Conservation (phyloP, 2,113 vertebrate species). For the Sylvietta virens region DNA sequence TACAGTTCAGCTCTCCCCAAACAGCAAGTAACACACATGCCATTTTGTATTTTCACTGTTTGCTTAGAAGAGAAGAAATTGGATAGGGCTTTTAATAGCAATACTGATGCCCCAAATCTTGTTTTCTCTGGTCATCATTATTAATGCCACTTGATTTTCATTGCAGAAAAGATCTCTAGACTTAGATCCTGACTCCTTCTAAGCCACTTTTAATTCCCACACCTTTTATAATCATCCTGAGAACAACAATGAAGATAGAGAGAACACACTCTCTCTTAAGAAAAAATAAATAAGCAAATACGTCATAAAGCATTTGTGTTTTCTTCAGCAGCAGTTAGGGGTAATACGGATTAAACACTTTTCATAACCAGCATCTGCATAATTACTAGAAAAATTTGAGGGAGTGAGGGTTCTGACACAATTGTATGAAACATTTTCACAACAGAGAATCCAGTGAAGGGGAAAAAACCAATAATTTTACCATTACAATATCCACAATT, state of each 20-base stretch:
- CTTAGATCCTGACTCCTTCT: slow-evolving; percentile 4
- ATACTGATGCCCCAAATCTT: not conserved
- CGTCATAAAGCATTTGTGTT: slow-evolving; percentile 2
- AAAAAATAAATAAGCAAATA: not conserved
- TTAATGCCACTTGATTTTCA: slow-evolving; percentile 2
- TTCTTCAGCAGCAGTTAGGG: slow-evolving; percentile 25
- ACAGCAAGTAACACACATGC: slow-evolving; percentile 3
- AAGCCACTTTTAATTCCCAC: not conserved
- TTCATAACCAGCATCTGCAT: slow-evolving; percentile 29
- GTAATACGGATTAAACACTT: slow-evolving; percentile 51
- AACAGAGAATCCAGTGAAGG: slow-evolving; percentile 51
- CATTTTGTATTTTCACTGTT: slow-evolving; percentile 8
- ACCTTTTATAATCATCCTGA: slow-evolving; percentile 4
- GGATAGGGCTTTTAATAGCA: not conserved
- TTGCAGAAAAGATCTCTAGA: not conserved
- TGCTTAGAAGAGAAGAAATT: not conserved
- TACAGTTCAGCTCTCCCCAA: slow-evolving; percentile 14
- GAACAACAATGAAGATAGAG: not conserved
- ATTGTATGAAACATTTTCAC: slow-evolving; percentile 60
- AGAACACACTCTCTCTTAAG: not conserved
- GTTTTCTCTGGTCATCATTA: not conserved
- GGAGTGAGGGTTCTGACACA: slow-evolving; percentile 45
- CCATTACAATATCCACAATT: slow-evolving; percentile 65
- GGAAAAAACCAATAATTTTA: slow-evolving; percentile 67
- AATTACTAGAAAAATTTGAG: slow-evolving; percentile 58